These are phyloP conservation scores for Tipula vernalis DNA, from an alignment of 2,888 invertebrate genomes.

Conservation along the genomic window DNA sequence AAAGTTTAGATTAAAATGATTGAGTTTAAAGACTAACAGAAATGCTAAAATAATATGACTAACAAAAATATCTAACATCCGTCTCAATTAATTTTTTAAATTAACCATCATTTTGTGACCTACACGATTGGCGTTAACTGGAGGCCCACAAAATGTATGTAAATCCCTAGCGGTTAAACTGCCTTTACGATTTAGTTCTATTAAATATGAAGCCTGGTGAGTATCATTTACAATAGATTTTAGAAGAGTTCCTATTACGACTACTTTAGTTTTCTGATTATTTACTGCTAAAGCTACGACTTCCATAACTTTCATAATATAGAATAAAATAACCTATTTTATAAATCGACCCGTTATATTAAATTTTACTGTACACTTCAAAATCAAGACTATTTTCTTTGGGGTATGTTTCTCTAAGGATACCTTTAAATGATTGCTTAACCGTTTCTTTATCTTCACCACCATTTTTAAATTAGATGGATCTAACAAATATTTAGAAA, in stretches of 20 bases:
- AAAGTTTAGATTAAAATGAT: too few species aligned
- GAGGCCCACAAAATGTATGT: background rate
- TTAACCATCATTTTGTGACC: background rate
- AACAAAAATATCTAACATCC: too few species aligned
- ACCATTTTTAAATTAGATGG: background rate
- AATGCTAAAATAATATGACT: too few species aligned
- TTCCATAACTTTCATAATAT: background rate
- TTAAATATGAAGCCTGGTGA: background rate
- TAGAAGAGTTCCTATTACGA: background rate
- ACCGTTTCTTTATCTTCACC: background rate
- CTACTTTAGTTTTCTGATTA: background rate
- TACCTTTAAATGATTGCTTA: background rate
- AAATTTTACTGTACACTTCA: background rate
- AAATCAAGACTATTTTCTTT: background rate
- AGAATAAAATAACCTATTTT: background rate
- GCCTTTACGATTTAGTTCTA: background rate
- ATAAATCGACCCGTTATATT: background rate
- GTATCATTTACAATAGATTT: background rate
- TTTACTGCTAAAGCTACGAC: background rate
- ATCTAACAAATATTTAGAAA: conserved; percentile 5
- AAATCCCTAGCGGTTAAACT: background rate
- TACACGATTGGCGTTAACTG: background rate
- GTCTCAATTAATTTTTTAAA: too few species aligned
- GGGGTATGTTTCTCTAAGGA: background rate
- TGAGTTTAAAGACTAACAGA: too few species aligned